These are phyloP conservation scores for Rhagonycha fulva DNA, from an alignment of 2,888 invertebrate species.

Conservation along the genomic window DNA sequence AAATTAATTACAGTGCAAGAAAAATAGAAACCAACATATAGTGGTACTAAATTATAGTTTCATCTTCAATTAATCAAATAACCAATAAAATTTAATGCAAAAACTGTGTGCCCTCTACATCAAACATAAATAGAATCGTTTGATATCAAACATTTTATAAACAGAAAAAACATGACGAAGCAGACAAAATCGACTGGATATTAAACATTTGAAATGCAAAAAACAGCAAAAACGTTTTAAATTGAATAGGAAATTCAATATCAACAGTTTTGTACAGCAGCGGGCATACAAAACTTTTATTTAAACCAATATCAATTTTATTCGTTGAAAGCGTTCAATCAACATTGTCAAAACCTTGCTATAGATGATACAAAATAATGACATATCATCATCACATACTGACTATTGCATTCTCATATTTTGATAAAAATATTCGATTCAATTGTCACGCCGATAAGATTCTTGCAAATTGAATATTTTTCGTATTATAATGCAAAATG, in stretches of 20 bases:
- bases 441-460: slow-evolving; percentile 4
- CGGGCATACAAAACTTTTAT: slow-evolving; percentile 12
- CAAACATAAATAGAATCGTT: neutral
- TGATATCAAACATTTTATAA: slow-evolving; percentile 1
- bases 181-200: slow-evolving; percentile 2
- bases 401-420: slow-evolving; percentile 10
- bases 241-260: slow-evolving; percentile 18
- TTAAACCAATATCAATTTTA: slow-evolving; percentile 19
- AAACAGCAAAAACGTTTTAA: slow-evolving; percentile 18
- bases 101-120: neutral
- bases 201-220: slow-evolving; percentile 10
- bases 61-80: neutral
- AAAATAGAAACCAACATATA: neutral
- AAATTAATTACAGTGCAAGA: neutral
- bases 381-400: slow-evolving; percentile 4
- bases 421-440: slow-evolving; percentile 5
- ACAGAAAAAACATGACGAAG: slow-evolving; percentile 4
- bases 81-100: neutral
- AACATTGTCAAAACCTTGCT: slow-evolving; percentile 14
- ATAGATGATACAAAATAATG: slow-evolving; percentile 13
- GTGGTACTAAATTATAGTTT: neutral
- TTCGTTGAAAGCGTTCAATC: slow-evolving; percentile 18
- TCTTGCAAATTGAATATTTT: slow-evolving; percentile 19
- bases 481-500: neutral
- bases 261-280: slow-evolving; percentile 5